A percentile compares a stretch with the other conserved stretches of the same genome.
Conservation (phyloP, 2,113 vertebrate species). For the Protobothrops flavoviridis region DNA sequence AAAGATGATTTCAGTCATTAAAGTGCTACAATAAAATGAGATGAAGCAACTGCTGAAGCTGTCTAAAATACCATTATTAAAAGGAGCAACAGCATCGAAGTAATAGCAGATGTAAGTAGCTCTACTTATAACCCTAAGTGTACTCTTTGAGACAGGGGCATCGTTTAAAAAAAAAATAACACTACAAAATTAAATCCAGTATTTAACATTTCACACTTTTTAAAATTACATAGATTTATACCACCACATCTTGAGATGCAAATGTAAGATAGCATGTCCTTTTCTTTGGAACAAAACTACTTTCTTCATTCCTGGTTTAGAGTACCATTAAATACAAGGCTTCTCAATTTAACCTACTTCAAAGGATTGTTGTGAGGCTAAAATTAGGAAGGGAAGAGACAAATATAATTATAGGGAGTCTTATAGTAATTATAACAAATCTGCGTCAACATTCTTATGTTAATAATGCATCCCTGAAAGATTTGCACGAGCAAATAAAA, state of each 20-base stretch:
- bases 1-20: too few relatives aligned
- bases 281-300: neutral
- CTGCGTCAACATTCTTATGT: neutral
- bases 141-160: neutral
- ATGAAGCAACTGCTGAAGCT: neutral
- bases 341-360: neutral
- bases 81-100: neutral
- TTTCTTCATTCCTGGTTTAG: neutral
- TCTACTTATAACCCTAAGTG: neutral
- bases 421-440: neutral
- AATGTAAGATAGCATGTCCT: neutral
- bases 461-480: neutral
- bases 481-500: neutral
- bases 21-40: neutral
- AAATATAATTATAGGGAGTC: neutral
- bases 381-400: neutral
- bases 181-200: neutral
- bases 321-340: neutral
- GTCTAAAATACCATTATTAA: neutral
- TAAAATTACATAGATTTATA: neutral
- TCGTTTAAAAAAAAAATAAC: neutral
- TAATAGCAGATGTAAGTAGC: neutral
- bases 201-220: neutral
- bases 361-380: neutral
- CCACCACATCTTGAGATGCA: neutral